Percentiles rank a stretch among this genome's conserved stretches.
phyloP scores from a whole-genome alignment of 1,140 invertebrate genomes.

The Diploscapter pachys region DNA sequence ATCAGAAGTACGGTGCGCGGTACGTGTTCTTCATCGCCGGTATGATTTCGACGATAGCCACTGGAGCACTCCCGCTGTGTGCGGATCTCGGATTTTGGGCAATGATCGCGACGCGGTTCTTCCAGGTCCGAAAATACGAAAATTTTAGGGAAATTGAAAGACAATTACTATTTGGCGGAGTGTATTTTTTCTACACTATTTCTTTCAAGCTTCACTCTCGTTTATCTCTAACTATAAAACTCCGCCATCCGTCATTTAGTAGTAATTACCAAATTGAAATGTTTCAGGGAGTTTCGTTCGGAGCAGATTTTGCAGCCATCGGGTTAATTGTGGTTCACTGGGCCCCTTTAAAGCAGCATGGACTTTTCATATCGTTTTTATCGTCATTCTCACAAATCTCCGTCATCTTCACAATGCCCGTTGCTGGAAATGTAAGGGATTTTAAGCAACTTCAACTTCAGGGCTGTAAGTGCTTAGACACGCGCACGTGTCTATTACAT shows the following conservation, averaged over 20 bases:
- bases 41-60: conserved; percentile 31
- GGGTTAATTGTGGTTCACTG: conserved; percentile 40
- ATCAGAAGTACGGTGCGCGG: conserved; percentile 34
- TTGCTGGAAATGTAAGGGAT: conserved; percentile 24
- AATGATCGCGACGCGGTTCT: conserved; percentile 26
- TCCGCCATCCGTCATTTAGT: too few relatives aligned
- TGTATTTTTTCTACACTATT: too few relatives aligned
- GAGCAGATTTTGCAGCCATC: conserved; percentile 40
- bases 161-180: too few relatives aligned
- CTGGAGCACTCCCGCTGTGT: conserved; percentile 25
- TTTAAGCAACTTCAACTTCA: too few relatives aligned
- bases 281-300: conserved; percentile 35
- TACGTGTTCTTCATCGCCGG: conserved; percentile 37
- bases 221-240: too few relatives aligned
- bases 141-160: neutral
- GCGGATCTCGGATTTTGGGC: conserved; percentile 22
- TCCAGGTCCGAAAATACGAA: conserved; percentile 20
- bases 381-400: conserved; percentile 42
- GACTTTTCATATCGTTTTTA: conserved; percentile 40
- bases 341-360: conserved; percentile 42
- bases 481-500: too few relatives aligned
- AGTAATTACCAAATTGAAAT: too few relatives aligned
- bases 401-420: conserved; percentile 42
- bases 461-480: too few relatives aligned
- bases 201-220: too few relatives aligned